These are phyloP conservation scores for Phengaris alcon DNA, from an alignment of 2,888 invertebrate species.

Conservation along the genomic window DNA sequence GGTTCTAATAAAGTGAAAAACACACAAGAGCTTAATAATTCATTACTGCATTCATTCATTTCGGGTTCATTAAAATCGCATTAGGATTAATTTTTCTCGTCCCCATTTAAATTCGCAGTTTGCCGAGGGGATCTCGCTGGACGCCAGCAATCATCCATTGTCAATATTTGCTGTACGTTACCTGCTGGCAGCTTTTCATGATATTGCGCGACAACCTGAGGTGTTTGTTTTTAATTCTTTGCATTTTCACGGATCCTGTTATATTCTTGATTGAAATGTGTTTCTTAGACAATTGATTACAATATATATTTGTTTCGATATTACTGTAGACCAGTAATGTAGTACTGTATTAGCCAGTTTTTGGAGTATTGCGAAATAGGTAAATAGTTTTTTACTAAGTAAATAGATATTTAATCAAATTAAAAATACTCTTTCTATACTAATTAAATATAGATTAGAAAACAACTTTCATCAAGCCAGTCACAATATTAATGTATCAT, in stretches of 20 bases:
- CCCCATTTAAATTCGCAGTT: conserved; percentile 76
- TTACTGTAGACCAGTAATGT: too few species aligned
- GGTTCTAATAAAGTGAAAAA: conserved; percentile 52
- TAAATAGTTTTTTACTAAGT: neutral
- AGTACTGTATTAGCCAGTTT: too few species aligned
- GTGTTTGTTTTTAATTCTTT: conserved; percentile 36
- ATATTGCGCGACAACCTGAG: conserved; percentile 45
- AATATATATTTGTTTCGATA: neutral
- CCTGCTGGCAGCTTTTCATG: conserved; percentile 54
- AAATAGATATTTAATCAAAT: neutral
- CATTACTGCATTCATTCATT: conserved; percentile 76
- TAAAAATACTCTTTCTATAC: neutral
- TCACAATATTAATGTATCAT: conserved; percentile 1
- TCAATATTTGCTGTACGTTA: conserved; percentile 74
- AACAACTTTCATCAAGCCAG: conserved; percentile 8
- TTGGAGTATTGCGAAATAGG: too few species aligned
- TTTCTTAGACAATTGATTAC: neutral
- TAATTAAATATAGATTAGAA: conserved; percentile 19
- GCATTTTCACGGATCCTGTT: conserved; percentile 32
- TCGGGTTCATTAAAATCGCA: conserved; percentile 79
- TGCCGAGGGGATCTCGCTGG: conserved; percentile 70
- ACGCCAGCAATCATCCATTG: conserved; percentile 73
- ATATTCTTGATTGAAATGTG: conserved; percentile 20
- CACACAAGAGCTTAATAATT: conserved; percentile 69
- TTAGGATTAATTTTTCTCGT: conserved; percentile 80